These are phyloP conservation scores for Hippocampus abdominalis DNA, from an alignment of 2,113 vertebrate species.

Conservation along the genomic window DNA sequence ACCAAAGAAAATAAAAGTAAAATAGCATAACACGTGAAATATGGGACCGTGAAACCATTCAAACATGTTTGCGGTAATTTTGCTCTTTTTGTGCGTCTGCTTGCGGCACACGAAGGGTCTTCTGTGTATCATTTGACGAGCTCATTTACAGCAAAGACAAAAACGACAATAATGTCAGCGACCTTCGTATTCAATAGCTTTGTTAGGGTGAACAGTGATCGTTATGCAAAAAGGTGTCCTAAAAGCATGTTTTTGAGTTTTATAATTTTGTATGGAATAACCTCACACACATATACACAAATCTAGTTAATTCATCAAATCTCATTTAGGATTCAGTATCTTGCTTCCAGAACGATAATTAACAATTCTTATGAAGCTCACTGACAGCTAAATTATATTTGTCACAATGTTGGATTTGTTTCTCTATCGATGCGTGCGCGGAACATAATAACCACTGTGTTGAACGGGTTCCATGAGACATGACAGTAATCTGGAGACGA, in stretches of 20 bases:
- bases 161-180: background rate
- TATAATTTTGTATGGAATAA: background rate
- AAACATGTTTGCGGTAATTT: background rate
- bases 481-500: constrained; percentile 18
- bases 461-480: constrained; percentile 8
- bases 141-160: background rate
- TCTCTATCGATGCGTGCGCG: background rate
- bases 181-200: background rate
- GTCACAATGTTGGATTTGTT: background rate
- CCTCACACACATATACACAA: too few relatives aligned
- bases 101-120: background rate
- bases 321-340: background rate
- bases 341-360: background rate
- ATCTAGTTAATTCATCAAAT: too few relatives aligned
- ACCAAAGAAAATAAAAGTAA: background rate
- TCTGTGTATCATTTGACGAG: background rate
- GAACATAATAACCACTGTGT: background rate
- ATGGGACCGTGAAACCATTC: background rate
- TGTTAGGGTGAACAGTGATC: background rate
- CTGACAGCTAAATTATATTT: background rate
- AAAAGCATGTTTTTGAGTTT: background rate
- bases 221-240: too few relatives aligned
- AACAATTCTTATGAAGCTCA: background rate
- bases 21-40: background rate
- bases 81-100: background rate